Percentiles rank a stretch among this genome's conserved stretches.
Conservation (phyloP, 2,113 vertebrate species). For the Peromyscus polionotus region DNA sequence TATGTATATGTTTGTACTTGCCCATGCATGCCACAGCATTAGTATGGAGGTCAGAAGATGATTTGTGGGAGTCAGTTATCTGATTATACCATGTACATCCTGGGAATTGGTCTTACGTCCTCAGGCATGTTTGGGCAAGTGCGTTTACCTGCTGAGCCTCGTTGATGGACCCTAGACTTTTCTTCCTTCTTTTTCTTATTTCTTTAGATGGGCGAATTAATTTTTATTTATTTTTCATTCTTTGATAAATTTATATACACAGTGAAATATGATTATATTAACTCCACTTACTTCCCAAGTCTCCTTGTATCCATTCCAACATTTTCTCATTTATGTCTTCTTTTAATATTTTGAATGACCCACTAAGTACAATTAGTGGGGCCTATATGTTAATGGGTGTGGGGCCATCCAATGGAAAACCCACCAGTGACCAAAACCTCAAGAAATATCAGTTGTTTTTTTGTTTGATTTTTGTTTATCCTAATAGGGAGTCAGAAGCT, state of each 20-base stretch:
- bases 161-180: not conserved
- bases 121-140: not conserved
- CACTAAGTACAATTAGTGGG: not conserved
- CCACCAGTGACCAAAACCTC: not conserved
- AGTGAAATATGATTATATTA: not conserved
- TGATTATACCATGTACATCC: not conserved
- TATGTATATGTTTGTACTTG: not conserved
- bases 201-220: not conserved
- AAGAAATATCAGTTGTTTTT: not conserved
- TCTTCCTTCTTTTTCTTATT: not conserved
- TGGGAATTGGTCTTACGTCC: not conserved
- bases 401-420: not conserved
- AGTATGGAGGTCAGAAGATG: not conserved
- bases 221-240: not conserved
- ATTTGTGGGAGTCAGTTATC: not conserved
- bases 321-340: not conserved
- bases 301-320: not conserved
- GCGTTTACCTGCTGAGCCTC: not conserved
- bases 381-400: not conserved
- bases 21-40: not conserved
- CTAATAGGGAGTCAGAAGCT: not conserved
- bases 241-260: not conserved
- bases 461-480: not conserved
- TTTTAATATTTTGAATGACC: not conserved
- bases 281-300: not conserved